Conservation (phyloP, 2,888 invertebrate genomes). For the Archips crataeganus region DNA sequence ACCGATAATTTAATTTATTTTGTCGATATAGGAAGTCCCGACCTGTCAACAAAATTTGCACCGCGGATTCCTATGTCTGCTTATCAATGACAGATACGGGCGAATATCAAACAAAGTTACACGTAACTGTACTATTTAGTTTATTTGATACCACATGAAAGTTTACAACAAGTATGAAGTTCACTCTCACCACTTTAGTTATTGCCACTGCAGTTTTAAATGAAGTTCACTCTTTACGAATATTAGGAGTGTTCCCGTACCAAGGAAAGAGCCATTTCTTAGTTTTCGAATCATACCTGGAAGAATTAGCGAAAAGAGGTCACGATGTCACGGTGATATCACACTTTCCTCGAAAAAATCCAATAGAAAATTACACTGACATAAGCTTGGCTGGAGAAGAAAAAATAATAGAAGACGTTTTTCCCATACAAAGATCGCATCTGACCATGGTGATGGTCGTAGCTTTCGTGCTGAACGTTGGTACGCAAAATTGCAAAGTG, state of each 20-base stretch:
- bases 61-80: too few relatives aligned
- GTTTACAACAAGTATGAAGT: conserved; percentile 13
- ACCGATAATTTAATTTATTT: too few relatives aligned
- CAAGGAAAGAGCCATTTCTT: conserved; percentile 89
- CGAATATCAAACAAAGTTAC: not conserved
- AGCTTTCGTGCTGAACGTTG: conserved; percentile 52
- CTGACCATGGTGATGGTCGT: conserved; percentile 50
- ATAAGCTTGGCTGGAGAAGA: conserved; percentile 65
- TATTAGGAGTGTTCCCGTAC: conserved; percentile 88
- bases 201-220: conserved; percentile 45
- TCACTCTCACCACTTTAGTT: conserved; percentile 22
- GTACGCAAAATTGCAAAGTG: conserved; percentile 60
- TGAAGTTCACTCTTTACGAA: conserved; percentile 66
- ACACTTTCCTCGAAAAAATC: conserved; percentile 82
- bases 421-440: conserved; percentile 58
- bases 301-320: conserved; percentile 85
- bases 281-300: conserved; percentile 86
- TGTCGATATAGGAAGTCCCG: too few relatives aligned
- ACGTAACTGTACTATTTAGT: not conserved
- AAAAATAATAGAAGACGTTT: conserved; percentile 58
- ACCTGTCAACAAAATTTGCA: too few relatives aligned
- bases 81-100: not conserved
- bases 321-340: conserved; percentile 89
- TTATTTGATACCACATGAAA: too few relatives aligned
- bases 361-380: conserved; percentile 65